A percentile compares a stretch with the other conserved stretches of the same genome.
phyloP scores from a whole-genome alignment of 1,140 invertebrate species.

The Ectropis grisescens region DNA sequence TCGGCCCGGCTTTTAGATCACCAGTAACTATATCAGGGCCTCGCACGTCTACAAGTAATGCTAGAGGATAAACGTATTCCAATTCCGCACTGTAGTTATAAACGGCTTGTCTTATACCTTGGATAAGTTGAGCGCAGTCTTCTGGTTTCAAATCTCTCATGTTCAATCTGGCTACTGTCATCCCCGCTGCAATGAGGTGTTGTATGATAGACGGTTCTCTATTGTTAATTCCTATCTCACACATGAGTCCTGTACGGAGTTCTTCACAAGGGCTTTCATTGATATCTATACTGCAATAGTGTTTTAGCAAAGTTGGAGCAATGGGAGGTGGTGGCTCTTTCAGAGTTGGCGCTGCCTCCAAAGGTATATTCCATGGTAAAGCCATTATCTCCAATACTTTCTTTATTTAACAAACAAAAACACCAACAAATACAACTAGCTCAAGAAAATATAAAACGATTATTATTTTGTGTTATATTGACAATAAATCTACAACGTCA shows the following conservation, averaged over 20 bases:
- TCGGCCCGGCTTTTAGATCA: slow-evolving; percentile 44
- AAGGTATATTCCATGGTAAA: slow-evolving; percentile 56
- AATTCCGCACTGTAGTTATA: slow-evolving; percentile 61
- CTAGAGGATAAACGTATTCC: slow-evolving; percentile 59
- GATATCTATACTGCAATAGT: slow-evolving; percentile 46
- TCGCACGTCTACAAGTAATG: slow-evolving; percentile 52
- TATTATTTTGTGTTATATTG: too few species aligned
- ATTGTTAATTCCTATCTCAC: slow-evolving; percentile 49
- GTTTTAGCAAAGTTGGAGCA: slow-evolving; percentile 35
- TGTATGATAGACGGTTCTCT: slow-evolving; percentile 46
- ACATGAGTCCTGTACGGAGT: slow-evolving; percentile 57
- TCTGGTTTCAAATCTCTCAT: slow-evolving; percentile 55
- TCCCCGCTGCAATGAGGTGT: slow-evolving; percentile 50
- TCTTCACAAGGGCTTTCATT: slow-evolving; percentile 53
- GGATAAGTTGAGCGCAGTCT: slow-evolving; percentile 47
- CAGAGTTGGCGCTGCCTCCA: slow-evolving; percentile 32
- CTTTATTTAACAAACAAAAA: too few species aligned
- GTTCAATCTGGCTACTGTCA: slow-evolving; percentile 55
- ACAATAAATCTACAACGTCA: too few species aligned
- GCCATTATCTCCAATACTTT: slow-evolving; percentile 28
- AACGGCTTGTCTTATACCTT: slow-evolving; percentile 58
- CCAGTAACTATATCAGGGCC: slow-evolving; percentile 62
- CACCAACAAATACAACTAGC: too few species aligned
- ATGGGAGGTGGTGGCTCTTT: slow-evolving; percentile 19
- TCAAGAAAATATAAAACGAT: too few species aligned